Evolutionary conservation across 2,113 vertebrate species (phyloP).

Genomic region (Climacteris rufus): DNA sequence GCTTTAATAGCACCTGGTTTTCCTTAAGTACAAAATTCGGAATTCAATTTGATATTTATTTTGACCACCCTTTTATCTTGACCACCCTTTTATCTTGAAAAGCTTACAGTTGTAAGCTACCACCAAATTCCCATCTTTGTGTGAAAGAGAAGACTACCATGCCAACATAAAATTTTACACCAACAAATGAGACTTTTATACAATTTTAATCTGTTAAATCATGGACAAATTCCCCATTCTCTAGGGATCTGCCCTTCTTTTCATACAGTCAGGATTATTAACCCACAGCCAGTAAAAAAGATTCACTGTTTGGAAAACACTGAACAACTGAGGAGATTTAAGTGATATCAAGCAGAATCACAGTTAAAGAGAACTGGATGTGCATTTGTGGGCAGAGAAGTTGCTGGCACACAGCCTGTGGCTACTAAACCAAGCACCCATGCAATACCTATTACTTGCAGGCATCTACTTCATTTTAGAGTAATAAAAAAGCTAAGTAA

Average conservation of each 20-base stretch:
- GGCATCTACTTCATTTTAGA: neutral
- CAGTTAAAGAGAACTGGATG: neutral
- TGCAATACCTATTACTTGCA: neutral
- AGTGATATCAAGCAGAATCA: neutral
- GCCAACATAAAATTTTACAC: neutral
- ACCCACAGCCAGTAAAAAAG: neutral
- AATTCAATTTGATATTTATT: neutral
- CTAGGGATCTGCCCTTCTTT: neutral
- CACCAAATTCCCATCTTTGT: neutral
- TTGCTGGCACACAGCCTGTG: neutral
- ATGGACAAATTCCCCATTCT: fast-evolving
- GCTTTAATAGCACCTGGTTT: neutral
- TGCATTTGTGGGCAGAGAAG: neutral
- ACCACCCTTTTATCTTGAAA: too few relatives aligned
- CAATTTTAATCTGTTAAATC: neutral
- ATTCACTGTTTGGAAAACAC: neutral
- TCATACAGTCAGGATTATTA: neutral
- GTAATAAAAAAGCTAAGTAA: neutral
- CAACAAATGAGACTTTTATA: neutral
- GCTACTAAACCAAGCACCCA: neutral
- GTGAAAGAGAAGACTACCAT: neutral
- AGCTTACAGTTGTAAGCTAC: neutral
- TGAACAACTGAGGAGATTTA: neutral
- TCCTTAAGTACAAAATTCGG: neutral
- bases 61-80: neutral